Base-by-base conservation (phyloP, 2,797 vertebrate genomes). In the Diplodus sargus region DNA sequence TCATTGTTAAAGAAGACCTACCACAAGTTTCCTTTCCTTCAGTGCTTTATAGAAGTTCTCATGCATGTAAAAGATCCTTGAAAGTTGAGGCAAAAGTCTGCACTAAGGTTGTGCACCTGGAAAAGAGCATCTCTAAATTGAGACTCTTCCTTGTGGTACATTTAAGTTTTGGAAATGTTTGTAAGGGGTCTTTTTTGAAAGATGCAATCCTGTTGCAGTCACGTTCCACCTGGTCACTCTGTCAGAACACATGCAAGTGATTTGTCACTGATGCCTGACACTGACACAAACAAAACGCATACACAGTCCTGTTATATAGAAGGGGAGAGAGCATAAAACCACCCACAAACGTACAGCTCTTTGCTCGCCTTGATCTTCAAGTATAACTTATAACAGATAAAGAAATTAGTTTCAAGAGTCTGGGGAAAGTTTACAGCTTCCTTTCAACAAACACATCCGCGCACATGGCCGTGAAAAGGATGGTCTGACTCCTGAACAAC, bases 101-200 rank as follows among this genome's bases (percentile, higher is more conserved):
- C 30, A 34, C 30, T 34, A 34, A 34, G 7, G 7, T 34, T 34
- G 4, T 6, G 5, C 30, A 34, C 30, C 30, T 34, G 30, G 30
- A 34, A 6, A 34, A 7, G 30, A 9, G 34, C 34, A 9, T 34
- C 34, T 34, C 7, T 34, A 34, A 34, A 34, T 9, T 34, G 7
- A 34, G 34, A 34, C 1, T 34, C 5, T 34, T 34, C 30, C 30
- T 34, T 34, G 30, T 34, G 7, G 30, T 34, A 6, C 54, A 58
- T 25, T 25, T 25, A 25, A 25, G 59, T 65, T 80, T 49, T 25
- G 58, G 62, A 65, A 47, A 58, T 63, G 56, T 59, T 70, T 72
- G 56, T 45, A 16, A 11, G 56, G 23, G 45, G 45, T 70, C 56
- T 4, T 20, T 25, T 59, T 10, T 57, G 42, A 62, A 52, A 66